Base-by-base conservation (phyloP, 2,797 vertebrate species). In the Loriculus beryllinus region DNA sequence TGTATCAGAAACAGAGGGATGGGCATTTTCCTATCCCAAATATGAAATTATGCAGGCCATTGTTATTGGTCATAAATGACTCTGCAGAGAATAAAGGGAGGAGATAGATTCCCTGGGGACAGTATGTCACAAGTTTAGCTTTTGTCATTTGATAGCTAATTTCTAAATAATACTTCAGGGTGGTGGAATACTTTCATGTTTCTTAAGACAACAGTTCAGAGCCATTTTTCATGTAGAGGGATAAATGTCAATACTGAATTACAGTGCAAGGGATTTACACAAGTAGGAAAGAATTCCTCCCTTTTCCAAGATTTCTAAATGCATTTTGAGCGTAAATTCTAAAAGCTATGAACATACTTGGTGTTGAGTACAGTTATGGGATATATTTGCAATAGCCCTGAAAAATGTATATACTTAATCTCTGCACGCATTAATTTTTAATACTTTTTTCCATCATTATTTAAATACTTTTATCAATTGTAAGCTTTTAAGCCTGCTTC, bases 61-160 rank as follows among this genome's bases (percentile, higher is more conserved):
- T 90, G 48, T 57, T 82, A 35, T 6, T 95, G 75, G 52, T 25
- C 47, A 15, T 37, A 78, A 83, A 80, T 49, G 75, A 67, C 63
- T 92, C 70, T 64, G 45, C 62, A 82, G 29, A 69, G 86, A 82
- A 85, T 47, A 35, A 81, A 93, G 60, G 88, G 92, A 65, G 3
- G 82, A 71, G 88, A 70, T 56, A 5, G 29, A 20, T 75, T 92
- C 94, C 45, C 84, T 60, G 37, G 39, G 71, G 86, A 54, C 37
- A 35, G 39, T 56, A 51, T 96, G 93, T 90, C 86, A 57, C 71
- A 82, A 93, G 28, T 69, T 90, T 64, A 76, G 74, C 81, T 86
- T 81, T 74, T 82, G 90, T 63, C 74, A 79, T 84, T 69, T 71
- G 83, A 67, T 68, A 82, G 74, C 88, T 84, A 22, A 70, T 93